These are phyloP conservation scores for Cryptotis parvus DNA, from an alignment of 2,113 vertebrate species.

Conservation along the genomic window DNA sequence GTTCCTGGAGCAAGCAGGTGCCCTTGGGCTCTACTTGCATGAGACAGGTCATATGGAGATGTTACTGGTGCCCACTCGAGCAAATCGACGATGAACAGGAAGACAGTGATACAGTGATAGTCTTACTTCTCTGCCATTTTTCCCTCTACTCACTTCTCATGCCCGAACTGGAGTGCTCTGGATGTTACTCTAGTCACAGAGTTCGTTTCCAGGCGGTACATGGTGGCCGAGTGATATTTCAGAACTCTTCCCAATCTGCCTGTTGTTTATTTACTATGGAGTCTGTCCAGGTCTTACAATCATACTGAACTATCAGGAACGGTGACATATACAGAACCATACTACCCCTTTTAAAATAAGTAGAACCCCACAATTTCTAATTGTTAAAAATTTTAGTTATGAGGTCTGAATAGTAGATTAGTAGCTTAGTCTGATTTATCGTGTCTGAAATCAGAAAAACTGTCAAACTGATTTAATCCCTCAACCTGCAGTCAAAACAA, in stretches of 20 bases:
- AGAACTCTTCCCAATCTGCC: conserved; percentile 10
- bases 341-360: not conserved
- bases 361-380: not conserved
- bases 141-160: not conserved
- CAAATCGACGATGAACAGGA: no score
- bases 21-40: no score
- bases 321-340: not conserved
- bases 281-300: conserved; percentile 22
- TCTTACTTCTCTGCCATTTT: not conserved
- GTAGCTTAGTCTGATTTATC: conserved; percentile 16
- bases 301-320: not conserved
- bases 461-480: not conserved
- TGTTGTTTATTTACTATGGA: not conserved
- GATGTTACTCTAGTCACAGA: not conserved
- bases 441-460: conserved; percentile 34
- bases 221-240: not conserved
- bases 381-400: conserved; percentile 32
- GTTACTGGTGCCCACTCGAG: no score
- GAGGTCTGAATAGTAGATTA: not conserved
- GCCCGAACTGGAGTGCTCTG: not conserved
- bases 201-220: not conserved
- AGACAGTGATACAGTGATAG: no score
- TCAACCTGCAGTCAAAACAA: conserved; percentile 46
- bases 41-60: no score
- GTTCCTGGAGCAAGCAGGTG: no score